Conservation (phyloP, 2,113 vertebrate genomes). For the Microcebus murinus region DNA sequence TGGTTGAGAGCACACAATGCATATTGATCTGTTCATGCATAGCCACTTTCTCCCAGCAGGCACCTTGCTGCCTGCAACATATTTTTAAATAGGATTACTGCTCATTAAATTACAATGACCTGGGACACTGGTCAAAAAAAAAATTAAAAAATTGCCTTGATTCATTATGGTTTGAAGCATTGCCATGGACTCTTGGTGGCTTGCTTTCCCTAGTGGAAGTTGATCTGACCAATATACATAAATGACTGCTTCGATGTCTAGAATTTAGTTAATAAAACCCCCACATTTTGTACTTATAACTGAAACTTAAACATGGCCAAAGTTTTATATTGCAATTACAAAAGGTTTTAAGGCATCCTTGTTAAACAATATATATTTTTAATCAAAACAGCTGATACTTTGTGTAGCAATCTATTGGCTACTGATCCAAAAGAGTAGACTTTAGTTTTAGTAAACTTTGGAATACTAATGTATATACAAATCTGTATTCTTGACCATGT, state of each 20-base stretch:
- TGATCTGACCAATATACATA: conserved; percentile 65
- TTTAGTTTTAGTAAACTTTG: conserved; percentile 47
- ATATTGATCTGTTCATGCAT: conserved; percentile 84
- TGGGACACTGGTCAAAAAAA: conserved; percentile 83
- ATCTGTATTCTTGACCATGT: not conserved
- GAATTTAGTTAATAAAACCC: conserved; percentile 61
- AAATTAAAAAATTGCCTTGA: conserved; percentile 80
- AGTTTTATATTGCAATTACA: conserved; percentile 47
- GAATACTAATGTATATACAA: not conserved
- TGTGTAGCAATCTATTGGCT: not conserved
- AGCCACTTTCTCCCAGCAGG: conserved; percentile 84
- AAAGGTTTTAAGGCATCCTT: conserved; percentile 41
- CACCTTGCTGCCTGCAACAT: conserved; percentile 78
- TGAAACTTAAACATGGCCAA: conserved; percentile 61
- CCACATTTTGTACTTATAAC: conserved; percentile 50
- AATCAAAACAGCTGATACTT: not conserved
- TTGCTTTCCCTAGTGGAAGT: conserved; percentile 64
- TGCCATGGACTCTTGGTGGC: conserved; percentile 68
- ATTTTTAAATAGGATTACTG: conserved; percentile 85
- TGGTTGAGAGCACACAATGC: conserved; percentile 84
- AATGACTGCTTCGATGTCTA: conserved; percentile 71
- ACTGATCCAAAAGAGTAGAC: not conserved
- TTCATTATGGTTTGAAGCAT: conserved; percentile 81
- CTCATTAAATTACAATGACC: conserved; percentile 87
- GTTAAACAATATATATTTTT: conserved; percentile 33